Base-by-base conservation (phyloP, 2,797 vertebrate species). In the Halcyon badia region DNA sequence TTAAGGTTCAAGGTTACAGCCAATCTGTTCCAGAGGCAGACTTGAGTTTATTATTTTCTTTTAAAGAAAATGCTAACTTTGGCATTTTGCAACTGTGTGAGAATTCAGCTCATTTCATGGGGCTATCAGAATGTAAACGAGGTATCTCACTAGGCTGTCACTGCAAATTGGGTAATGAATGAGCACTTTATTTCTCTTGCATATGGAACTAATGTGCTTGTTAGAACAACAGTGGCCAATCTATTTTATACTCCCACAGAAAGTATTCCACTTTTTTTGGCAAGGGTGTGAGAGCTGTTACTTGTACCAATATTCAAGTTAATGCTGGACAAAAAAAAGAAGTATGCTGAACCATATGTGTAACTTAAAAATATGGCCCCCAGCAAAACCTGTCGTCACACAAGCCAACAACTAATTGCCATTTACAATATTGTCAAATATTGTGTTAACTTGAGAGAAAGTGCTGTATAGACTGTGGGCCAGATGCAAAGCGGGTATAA, bases 231-330 rank as follows among this genome's bases (percentile, higher is more conserved):
- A 97, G 92, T 71, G 92, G 84, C 80, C 86, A 91, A 95, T 87
- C 91, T 93, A 90, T 93, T 95, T 97, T 97, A 92, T 95, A 97
- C 83, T 97, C 96, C 96, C 97, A 95, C 68, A 94, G 97, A 97
- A 98, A 98, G 70, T 93, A 83, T 95, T 93, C 66, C 19, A 30
- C 66, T 85, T 48, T 95, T 64, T 95, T 92, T 97, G 87, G 94
- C 65, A 90, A 58, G 90, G 93, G 85, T 91, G 56, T 81, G 77
- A 83, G 84, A 89, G 71, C 49, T 92, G 92, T 91, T 97, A 33
- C 89, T 87, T 96, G 89, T 84, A 97, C 76, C 76, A 62, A 85
- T 73, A 58, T 49, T 91, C 64, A 75, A 90, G 83, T 72, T 90
- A 94, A 83, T 76, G 70, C 41, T 65, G 22, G 42, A 61, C 14